Percentiles rank a stretch among this genome's conserved stretches.
These are phyloP conservation scores for Tricholaema leucomelas DNA, from an alignment of 2,113 vertebrate genomes.

Conservation along the genomic window DNA sequence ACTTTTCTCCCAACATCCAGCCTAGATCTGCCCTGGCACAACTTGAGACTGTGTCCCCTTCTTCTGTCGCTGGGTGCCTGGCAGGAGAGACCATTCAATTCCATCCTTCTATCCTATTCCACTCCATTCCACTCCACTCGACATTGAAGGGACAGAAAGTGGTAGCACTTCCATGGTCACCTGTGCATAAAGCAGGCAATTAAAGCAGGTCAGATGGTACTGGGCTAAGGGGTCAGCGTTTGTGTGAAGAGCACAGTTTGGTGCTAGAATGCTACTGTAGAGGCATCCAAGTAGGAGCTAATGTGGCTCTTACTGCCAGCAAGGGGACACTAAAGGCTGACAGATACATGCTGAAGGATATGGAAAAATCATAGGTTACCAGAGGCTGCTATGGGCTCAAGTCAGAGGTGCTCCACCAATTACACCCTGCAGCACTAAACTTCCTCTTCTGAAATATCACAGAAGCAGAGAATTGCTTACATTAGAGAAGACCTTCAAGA, in stretches of 20 bases:
- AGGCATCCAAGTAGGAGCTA: neutral
- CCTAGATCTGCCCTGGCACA: no score
- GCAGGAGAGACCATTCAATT: no score
- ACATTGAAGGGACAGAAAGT: neutral
- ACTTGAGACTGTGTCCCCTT: no score
- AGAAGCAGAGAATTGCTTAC: no score
- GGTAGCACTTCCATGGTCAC: neutral
- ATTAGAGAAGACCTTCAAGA: no score
- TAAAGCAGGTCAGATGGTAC: neutral
- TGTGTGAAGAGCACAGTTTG: neutral
- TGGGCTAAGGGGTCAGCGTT: neutral
- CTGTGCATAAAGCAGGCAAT: neutral
- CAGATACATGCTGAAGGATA: neutral
- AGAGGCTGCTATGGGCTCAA: neutral
- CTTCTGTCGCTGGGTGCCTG: no score
- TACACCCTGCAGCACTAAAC: neutral
- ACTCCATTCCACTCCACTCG: neutral
- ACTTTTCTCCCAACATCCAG: no score
- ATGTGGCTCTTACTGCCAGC: neutral
- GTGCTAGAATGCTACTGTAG: neutral
- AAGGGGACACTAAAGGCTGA: neutral
- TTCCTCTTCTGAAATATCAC: neutral
- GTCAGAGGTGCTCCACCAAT: neutral
- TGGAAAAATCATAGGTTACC: neutral
- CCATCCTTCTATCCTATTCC: no score